phyloP scores from a whole-genome alignment of 2,797 vertebrate genomes.

The Silurus lanzhouensis region DNA sequence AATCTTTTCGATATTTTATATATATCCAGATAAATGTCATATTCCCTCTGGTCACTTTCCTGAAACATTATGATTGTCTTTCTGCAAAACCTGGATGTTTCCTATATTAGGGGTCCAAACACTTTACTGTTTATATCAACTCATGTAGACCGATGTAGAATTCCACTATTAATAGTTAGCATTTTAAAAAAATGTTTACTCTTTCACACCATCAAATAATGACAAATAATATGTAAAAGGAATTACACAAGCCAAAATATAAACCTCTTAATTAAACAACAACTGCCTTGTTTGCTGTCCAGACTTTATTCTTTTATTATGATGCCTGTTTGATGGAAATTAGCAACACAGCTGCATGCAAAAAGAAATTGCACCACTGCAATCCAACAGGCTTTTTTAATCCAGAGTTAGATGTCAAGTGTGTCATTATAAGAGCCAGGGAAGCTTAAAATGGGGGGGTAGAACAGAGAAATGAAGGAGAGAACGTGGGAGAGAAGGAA shows the following conservation, averaged over 20 bases:
- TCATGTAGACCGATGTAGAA: neutral
- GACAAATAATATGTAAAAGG: neutral
- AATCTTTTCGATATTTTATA: too few species aligned
- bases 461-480: neutral
- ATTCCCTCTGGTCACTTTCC: neutral
- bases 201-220: neutral
- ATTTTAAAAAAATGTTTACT: neutral
- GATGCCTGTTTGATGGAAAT: conserved; percentile 1
- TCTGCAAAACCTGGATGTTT: neutral
- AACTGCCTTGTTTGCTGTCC: neutral
- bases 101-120: neutral
- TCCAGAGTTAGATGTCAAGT: conserved; percentile 30
- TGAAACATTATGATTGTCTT: neutral
- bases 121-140: neutral
- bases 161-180: neutral
- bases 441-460: neutral
- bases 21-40: neutral
- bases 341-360: conserved; percentile 9
- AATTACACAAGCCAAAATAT: neutral
- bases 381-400: conserved; percentile 38
- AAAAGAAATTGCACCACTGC: conserved; percentile 29
- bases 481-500: neutral
- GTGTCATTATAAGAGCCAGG: conserved; percentile 39
- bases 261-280: conserved; percentile 17
- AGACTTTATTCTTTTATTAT: conserved; percentile 7